These are phyloP conservation scores for Dimorphilus gyrociliatus DNA, from an alignment of 2,888 invertebrate genomes.

Conservation along the genomic window DNA sequence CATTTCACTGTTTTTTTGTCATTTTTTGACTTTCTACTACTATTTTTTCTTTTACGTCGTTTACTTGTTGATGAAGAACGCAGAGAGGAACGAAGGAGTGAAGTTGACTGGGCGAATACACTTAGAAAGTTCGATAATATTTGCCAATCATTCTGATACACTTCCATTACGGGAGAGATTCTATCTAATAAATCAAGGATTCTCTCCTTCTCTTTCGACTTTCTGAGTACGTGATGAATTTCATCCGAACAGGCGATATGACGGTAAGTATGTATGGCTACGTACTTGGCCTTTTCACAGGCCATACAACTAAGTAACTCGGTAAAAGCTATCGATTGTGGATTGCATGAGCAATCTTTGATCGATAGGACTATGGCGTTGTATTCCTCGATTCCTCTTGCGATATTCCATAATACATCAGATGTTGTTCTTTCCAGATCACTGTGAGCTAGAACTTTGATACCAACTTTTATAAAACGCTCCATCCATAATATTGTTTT, in stretches of 20 bases:
- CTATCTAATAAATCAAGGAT: no score
- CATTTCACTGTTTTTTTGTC: slow-evolving; percentile 35
- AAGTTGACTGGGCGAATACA: no score
- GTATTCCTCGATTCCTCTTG: slow-evolving; percentile 33
- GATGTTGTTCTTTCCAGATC: slow-evolving; percentile 23
- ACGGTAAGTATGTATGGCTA: slow-evolving; percentile 26
- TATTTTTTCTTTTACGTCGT: no score
- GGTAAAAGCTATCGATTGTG: slow-evolving; percentile 23
- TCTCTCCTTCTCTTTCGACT: no score
- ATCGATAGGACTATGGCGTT: slow-evolving; percentile 24
- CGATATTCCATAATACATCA: slow-evolving; percentile 31
- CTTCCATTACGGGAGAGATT: no score
- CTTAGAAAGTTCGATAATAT: no score
- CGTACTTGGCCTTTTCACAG: slow-evolving; percentile 27
- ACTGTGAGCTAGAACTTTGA: slow-evolving; percentile 32
- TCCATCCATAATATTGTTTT: slow-evolving; percentile 27
- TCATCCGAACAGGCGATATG: no score
- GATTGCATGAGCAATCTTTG: neutral
- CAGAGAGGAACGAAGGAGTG: no score
- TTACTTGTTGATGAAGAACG: no score
- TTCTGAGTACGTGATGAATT: no score
- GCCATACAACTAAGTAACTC: slow-evolving; percentile 26
- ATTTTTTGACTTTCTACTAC: no score
- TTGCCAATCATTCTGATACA: no score
- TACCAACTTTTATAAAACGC: slow-evolving; percentile 26